Percentiles rank a stretch among this genome's conserved stretches.
Conservation (phyloP, 2,797 vertebrate species). For the Mareca penelope region DNA sequence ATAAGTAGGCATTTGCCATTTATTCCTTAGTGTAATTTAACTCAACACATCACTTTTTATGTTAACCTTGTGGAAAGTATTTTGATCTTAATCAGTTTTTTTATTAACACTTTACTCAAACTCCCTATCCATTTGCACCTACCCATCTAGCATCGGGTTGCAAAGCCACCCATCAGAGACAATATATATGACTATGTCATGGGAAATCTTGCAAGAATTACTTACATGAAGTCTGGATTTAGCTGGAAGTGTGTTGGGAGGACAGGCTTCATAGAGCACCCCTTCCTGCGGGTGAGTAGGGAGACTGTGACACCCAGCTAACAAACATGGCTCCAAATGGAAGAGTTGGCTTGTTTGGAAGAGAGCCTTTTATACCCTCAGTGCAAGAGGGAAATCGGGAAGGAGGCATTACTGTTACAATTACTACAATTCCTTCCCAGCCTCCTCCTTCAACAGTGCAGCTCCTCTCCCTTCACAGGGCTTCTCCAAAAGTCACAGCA, state of each 20-base stretch:
- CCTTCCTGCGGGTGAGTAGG: rapidly evolving
- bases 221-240: not conserved
- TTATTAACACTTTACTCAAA: constrained; percentile 18
- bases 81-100: constrained; percentile 24
- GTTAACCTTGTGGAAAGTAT: constrained; percentile 24
- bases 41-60: constrained; percentile 23
- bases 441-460: not conserved
- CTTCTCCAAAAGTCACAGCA: rapidly evolving
- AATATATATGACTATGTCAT: not conserved
- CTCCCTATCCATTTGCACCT: not conserved
- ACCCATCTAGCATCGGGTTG: not conserved
- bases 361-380: not conserved
- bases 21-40: constrained; percentile 39
- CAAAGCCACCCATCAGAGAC: not conserved
- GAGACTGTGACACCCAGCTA: not conserved
- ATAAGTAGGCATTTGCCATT: constrained; percentile 37
- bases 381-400: not conserved
- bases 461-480: not conserved
- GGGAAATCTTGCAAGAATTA: not conserved
- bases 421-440: not conserved
- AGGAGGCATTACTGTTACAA: not conserved
- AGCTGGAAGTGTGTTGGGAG: not conserved
- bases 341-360: not conserved
- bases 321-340: not conserved
- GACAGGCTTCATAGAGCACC: not conserved